phyloP scores from a whole-genome alignment of 2,888 invertebrate species.

The Nomada goodeniana region DNA sequence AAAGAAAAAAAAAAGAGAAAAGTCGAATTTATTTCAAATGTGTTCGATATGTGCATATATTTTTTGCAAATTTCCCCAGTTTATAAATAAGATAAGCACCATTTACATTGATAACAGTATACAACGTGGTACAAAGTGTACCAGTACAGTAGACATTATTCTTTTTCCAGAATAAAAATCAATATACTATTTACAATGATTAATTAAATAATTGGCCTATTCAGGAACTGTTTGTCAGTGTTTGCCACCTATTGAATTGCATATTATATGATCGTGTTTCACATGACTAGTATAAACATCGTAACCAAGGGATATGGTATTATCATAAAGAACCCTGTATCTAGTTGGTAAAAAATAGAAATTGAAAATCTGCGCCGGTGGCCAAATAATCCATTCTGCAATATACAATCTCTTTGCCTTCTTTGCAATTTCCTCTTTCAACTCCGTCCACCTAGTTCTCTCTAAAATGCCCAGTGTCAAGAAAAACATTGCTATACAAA shows the following conservation, averaged over 20 bases:
- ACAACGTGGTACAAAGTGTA: conserved; percentile 2
- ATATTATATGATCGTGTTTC: conserved; percentile 85
- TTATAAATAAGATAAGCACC: background rate
- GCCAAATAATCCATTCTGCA: conserved; percentile 97
- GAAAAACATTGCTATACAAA: conserved; percentile 92
- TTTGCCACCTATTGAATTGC: background rate
- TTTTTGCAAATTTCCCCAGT: background rate
- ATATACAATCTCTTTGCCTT: conserved; percentile 92
- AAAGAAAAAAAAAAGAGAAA: background rate
- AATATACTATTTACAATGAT: background rate
- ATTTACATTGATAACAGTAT: background rate
- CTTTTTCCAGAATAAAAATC: background rate
- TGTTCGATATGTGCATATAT: conserved; percentile 14
- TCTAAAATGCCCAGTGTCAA: conserved; percentile 91
- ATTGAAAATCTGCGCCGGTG: conserved; percentile 96
- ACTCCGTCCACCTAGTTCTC: conserved; percentile 86
- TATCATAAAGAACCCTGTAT: conserved; percentile 95
- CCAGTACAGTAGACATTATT: background rate
- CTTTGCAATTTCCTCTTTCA: conserved; percentile 88
- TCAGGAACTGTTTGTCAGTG: background rate
- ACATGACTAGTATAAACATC: conserved; percentile 94
- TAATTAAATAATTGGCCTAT: background rate
- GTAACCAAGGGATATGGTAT: conserved; percentile 93
- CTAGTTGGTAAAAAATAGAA: conserved; percentile 93
- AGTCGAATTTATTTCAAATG: background rate